Base-by-base conservation (phyloP, 2,888 invertebrate species). In the Caenorhabditis sp. region DNA sequence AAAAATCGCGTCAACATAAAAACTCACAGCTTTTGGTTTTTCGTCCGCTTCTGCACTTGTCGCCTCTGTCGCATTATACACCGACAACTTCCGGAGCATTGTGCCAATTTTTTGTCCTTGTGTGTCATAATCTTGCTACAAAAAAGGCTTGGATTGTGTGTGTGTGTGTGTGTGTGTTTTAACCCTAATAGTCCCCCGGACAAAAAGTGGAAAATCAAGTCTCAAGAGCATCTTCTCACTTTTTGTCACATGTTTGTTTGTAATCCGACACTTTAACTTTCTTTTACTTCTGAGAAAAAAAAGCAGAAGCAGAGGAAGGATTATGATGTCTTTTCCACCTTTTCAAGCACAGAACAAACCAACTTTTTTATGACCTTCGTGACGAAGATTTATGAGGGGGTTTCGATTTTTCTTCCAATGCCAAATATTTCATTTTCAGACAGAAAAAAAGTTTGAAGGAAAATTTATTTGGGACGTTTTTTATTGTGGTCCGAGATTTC, bases 51-150 rank as follows among this genome's bases (percentile, higher is more conserved):
- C 84, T 31, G 76, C 84, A 51, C 83, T 78, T 17, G 79, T 84
- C 49, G 84, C 84, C 53, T 83, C 76, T 26, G 83, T 82, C 24
- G 85, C 78, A 66, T 82, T 78, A 74, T 86, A 86, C 8, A 85
- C 80, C 19, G 84, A 84, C 57, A 86, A 58, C 55, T 75, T 77
- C 59, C 78, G 76, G 36, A 81, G 72, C 81, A 81, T 78, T 57
- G 85, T 78, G 12, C 86, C 85, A 59, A 86, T 86, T 60, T 84
- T 84, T 61, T 86, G 85, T 60, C 86, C 82, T 68, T 85, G 84
- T 17, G 84, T 79, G 69, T 86, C 83, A 79, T 87, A 86, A 62
- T 86, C 86, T 69, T 87, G 85, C 86, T 86, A 71, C 57, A 84
- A 77, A 58, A 27, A 37, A 19, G n/a, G 3, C n/a, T n/a, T n/a